Evolutionary conservation across 2,113 vertebrate genomes (phyloP), one percentile per base, ranked within the genome.

Genomic region (Notiomystis cincta): DNA sequence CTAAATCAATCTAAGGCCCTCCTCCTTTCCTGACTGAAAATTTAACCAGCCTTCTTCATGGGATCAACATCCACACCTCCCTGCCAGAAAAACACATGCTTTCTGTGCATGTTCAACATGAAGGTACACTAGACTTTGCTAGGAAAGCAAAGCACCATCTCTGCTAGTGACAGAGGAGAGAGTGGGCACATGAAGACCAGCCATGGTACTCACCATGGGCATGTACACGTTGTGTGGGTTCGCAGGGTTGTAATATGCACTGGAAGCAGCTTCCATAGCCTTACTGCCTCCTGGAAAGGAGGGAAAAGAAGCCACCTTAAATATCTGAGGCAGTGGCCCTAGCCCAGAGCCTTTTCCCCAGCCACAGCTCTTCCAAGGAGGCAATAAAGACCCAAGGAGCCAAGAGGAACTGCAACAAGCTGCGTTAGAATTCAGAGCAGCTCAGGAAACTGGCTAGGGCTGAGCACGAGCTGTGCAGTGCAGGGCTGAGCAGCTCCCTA

Each of bases 181-280:
- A 90, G 24, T 10, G 81, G 54, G 27, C 22, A 35, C 53, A 66
- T 0, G 3, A 71, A 71, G 65, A 42, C 15, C 40, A 24, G 35
- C 50, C 3, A 1, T 9, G 5, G 81, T 30, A 82, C 98, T 98
- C 90, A 99, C 99, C 98, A 97, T 98, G 82, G 99, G 98, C 99
- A 99, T 99, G 97, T 99, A 99, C 96, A 99, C 99, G 2, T 97
- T 98, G 98, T 99, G 99, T 42, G 99, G 99, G 76, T 99, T 98
- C 93, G 95, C 99, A 82, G 99, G 99, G 91, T 99, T 98, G 96
- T 99, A 99, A 96, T 99, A 99, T 0, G 99, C 99, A 21, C 97
- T 99, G 87, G 98, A 98, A 77, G 99, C 97, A 2, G 98, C 98
- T 97, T 99, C 99, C 51, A 98, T 98, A 54, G 98, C 98, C 95